Evolutionary conservation across 2,888 invertebrate genomes (phyloP), one percentile per base, ranked within the genome.

Genomic region (Proisotoma minuta): DNA sequence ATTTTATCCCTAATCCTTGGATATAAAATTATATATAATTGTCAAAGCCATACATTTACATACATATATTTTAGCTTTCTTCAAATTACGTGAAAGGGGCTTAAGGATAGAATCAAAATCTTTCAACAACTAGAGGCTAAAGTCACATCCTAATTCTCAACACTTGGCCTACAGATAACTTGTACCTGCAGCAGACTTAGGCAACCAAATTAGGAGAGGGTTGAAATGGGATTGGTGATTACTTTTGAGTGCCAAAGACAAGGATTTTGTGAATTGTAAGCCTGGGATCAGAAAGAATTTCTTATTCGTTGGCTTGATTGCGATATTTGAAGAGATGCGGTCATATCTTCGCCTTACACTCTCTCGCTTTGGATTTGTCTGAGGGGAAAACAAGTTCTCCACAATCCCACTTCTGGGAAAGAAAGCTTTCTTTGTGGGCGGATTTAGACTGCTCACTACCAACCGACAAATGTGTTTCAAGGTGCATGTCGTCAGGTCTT

Each of bases 401-500:
- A 34, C 34, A 34, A 34, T 24, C 28, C 29, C 49, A 22, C 39
- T 51, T 51, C 39, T 51, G 39, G 18, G 18, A 51, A 57, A 39
- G 48, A 59, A 59, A 51, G 26, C 53, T 53, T 59, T 51, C 39
- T 53, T 59, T 59, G 52, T 53, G 52, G 22, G 23, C 53, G 53
- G 60, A 59, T 62, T 52, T 29, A 3, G 52, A 18, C 34, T 5
- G 5, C 43, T 43, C 43, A 43, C 43, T 43, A 34, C 50, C 50
- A 60, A 57, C 60, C 49, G 62, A 65, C 59, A 62, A 65, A 59
- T 60, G 50, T 40, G 62, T 57, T 61, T 47, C 43, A 65, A 63
- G 63, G 63, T 63, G 57, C 60, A 66, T 61, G 66, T 66, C 61
- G 40, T 24, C 26, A 51, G 34, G 50, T 48, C 48, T 52, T 63